Evolutionary conservation across 2,113 vertebrate genomes (phyloP), one percentile per base, ranked within the genome.

Genomic region (Pandion haliaetus): DNA sequence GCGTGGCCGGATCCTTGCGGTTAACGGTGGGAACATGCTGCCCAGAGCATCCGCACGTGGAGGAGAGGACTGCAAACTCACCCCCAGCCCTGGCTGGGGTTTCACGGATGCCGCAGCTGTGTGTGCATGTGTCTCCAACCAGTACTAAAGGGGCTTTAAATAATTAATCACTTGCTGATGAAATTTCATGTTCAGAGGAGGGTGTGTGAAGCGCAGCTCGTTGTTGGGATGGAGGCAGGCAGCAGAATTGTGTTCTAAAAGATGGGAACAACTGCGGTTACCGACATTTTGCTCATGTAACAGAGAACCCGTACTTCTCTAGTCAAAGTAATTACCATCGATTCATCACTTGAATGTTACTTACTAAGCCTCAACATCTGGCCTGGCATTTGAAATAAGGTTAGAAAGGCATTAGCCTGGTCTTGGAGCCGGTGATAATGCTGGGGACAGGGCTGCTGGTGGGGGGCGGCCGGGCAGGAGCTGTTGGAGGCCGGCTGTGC

Each of bases 91-190:
- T 79, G 92, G 31, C 45, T 58, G 61, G 31, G 83, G 13, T 15
- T 40, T 82, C 38, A 2, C 5, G 73, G 70, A 19, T 40, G 54
- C 91, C 5, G 70, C 65, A 92, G 79, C 61, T 73, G 23, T 42
- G 78, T 0, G 0, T 29, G 31, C 2, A 2, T 17, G 57, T 59
- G 44, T 32, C 76, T 77, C 42, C 72, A 88, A 14, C 42, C 31
- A 18, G 29, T 32, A 19, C 76, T 25, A 71, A 9, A 18, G 83
- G 57, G 88, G 25, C 67, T 87, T 83, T 93, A 85, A 80, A 69
- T 94, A 93, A 90, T 90, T 92, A 73, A 93, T 82, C 2, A 8
- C 38, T 95, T 66, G 34, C 70, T 89, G 97, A 88, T 87, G 93
- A 93, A 95, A 94, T 95, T 77, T 76, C 74, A 11, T 21, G 59